Evolutionary conservation across 35 echinoderm and acorn worm genomes (phyloP).

Genomic region (Ophioderma brevispina): DNA sequence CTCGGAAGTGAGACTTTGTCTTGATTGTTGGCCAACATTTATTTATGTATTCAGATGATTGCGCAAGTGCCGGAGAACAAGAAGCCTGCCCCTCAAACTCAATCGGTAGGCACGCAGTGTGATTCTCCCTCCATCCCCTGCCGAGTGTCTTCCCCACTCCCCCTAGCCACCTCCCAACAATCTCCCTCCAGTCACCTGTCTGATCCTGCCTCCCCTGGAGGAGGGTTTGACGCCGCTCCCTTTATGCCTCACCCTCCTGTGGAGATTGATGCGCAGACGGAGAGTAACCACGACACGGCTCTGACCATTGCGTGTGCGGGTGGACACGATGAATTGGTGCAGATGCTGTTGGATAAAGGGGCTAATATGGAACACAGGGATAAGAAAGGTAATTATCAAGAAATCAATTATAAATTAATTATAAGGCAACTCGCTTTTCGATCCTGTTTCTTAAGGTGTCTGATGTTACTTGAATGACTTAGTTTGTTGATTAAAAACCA

Average conservation of each 20-base stretch:
- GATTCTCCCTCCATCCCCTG: constrained; percentile 63
- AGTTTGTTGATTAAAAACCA: too few relatives aligned
- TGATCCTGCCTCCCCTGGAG: constrained; percentile 58
- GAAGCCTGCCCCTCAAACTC: constrained; percentile 84
- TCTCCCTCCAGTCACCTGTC: constrained; percentile 23
- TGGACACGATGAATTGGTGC: constrained; percentile 89
- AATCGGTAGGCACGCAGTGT: constrained; percentile 97
- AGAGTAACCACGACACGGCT: constrained; percentile 99
- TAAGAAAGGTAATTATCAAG: constrained; percentile 98
- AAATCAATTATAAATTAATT: too few relatives aligned
- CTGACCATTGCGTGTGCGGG: constrained; percentile 94
- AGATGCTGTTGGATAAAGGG: constrained; percentile 84
- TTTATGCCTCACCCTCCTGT: constrained; percentile 89
- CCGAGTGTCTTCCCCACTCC: constrained; percentile 31
- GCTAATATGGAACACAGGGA: constrained; percentile 90
- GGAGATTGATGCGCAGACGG: constrained; percentile 97
- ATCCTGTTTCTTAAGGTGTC: too few relatives aligned
- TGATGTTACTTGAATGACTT: too few relatives aligned
- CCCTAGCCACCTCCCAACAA: constrained; percentile 50
- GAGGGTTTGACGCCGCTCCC: constrained; percentile 49
- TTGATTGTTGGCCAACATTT: too few relatives aligned
- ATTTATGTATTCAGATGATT: constrained; percentile 18
- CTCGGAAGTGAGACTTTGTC: too few relatives aligned
- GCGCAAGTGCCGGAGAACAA: constrained; percentile 36
- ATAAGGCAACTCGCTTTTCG: too few relatives aligned